Evolutionary conservation across 2,113 vertebrate species (phyloP).

Genomic region (Parus major): DNA sequence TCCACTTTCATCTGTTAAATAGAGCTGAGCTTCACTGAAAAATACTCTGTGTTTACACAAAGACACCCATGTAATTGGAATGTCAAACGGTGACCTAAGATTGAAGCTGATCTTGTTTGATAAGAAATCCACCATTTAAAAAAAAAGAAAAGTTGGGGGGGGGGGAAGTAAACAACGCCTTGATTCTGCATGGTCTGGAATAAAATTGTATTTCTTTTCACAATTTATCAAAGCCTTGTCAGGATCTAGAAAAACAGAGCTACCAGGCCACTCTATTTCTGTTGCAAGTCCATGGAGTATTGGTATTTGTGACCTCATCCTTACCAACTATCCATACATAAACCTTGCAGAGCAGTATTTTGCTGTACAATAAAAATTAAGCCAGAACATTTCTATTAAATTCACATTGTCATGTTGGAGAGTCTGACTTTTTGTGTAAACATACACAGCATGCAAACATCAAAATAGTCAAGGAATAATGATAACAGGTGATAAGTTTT

Average conservation of each 20-base stretch:
- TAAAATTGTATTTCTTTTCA: not conserved
- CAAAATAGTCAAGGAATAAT: not conserved
- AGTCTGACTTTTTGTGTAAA: not conserved
- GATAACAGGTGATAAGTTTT: not conserved
- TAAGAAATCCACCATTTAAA: not conserved
- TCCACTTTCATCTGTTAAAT: not conserved
- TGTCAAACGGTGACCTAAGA: not conserved
- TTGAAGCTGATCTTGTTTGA: not conserved
- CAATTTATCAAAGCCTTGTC: not conserved
- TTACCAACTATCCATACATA: not conserved
- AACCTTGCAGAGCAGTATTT: not conserved
- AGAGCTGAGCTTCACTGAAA: not conserved
- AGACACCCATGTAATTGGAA: not conserved
- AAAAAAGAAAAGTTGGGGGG: fast-evolving
- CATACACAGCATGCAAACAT: not conserved
- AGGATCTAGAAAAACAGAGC: not conserved
- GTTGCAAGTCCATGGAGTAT: not conserved
- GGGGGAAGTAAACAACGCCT: not conserved
- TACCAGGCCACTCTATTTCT: not conserved
- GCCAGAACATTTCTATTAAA: not conserved
- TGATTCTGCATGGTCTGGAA: not conserved
- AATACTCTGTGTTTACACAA: not conserved
- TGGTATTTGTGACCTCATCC: not conserved
- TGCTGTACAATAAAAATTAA: not conserved
- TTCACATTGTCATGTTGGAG: not conserved